Percentiles rank a stretch among this genome's conserved stretches.
Evolutionary conservation across 2,888 invertebrate genomes (phyloP).

Genomic region (Anthophora plumipes): DNA sequence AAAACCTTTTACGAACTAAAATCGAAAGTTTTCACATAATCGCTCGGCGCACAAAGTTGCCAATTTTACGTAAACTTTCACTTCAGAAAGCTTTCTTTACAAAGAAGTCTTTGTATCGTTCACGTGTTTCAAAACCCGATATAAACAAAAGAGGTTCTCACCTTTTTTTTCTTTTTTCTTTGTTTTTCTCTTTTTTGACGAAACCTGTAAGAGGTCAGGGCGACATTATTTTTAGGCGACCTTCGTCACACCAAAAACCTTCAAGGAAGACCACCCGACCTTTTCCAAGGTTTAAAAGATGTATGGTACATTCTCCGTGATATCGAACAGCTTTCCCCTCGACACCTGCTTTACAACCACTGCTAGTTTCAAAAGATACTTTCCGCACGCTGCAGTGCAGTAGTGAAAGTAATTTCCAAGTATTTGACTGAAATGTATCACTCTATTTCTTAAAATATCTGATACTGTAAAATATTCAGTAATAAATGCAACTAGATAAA

Average conservation of each 20-base stretch:
- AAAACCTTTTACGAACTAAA: too few species aligned
- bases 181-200: slow-evolving; percentile 1
- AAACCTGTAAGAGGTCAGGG: slow-evolving; percentile 11
- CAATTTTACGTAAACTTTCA: too few species aligned
- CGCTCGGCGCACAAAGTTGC: too few species aligned
- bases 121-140: neutral
- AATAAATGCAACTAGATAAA: too few species aligned
- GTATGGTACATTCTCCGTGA: slow-evolving; percentile 21
- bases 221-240: slow-evolving; percentile 17
- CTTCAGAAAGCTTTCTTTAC: too few species aligned
- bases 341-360: neutral
- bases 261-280: slow-evolving; percentile 20
- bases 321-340: slow-evolving; percentile 22
- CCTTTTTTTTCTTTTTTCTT: slow-evolving; percentile 9
- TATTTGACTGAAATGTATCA: too few species aligned
- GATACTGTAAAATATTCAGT: neutral
- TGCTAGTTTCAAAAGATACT: neutral
- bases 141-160: neutral
- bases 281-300: slow-evolving; percentile 33
- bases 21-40: too few species aligned
- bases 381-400: too few species aligned
- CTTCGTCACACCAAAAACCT: slow-evolving; percentile 27
- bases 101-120: neutral
- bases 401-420: neutral
- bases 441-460: neutral